These are phyloP conservation scores for Psittacula derbiana DNA, from an alignment of 2,797 vertebrate species.

Conservation along the genomic window DNA sequence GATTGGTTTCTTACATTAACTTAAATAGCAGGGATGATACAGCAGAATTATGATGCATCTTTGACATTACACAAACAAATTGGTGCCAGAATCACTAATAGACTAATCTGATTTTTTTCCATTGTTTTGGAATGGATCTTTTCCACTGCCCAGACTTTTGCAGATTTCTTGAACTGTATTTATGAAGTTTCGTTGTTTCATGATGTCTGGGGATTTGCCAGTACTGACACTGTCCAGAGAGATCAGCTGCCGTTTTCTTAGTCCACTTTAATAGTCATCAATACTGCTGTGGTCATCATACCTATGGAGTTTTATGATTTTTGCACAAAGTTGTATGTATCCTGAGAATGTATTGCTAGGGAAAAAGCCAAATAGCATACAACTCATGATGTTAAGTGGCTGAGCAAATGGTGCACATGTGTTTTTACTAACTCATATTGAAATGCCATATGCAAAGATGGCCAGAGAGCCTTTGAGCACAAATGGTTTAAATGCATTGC, in stretches of 20 bases:
- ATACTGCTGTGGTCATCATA: not conserved
- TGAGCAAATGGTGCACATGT: conserved; percentile 2
- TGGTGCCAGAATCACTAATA: not conserved
- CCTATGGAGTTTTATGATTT: not conserved
- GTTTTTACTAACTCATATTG: conserved; percentile 9
- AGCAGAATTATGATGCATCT: not conserved
- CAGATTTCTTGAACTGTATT: not conserved
- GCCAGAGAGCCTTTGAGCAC: conserved; percentile 38
- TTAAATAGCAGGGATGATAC: not conserved
- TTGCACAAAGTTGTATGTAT: not conserved
- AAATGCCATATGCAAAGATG: conserved; percentile 54
- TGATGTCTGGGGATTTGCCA: not conserved
- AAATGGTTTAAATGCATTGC: not conserved
- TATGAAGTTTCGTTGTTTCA: not conserved
- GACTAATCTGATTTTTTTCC: not conserved
- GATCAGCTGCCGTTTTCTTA: not conserved
- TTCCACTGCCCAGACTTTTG: rapidly evolving
- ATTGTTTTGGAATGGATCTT: not conserved
- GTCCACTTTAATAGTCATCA: not conserved
- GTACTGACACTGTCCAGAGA: not conserved
- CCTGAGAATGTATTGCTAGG: not conserved
- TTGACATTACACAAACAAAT: not conserved
- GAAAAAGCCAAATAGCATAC: conserved; percentile 33
- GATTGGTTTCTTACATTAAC: not conserved
- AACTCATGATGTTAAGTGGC: not conserved